These are phyloP conservation scores for Triplophysa yarkandensis DNA, from an alignment of 2,797 vertebrate genomes.

Conservation along the genomic window DNA sequence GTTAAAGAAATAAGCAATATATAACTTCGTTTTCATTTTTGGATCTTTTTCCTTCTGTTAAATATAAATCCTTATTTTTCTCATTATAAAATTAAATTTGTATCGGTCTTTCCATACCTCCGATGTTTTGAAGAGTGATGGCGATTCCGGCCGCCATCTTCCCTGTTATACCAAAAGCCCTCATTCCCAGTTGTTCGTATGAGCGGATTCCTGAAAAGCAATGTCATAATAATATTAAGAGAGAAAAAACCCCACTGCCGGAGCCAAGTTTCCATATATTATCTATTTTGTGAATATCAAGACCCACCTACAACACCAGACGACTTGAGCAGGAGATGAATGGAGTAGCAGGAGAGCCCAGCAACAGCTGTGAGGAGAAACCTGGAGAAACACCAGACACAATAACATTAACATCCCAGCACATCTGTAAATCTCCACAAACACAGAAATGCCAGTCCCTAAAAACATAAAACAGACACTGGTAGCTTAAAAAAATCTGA, in stretches of 20 bases:
- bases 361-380: slow-evolving; percentile 91
- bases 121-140: slow-evolving; percentile 94
- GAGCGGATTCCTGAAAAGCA: slow-evolving; percentile 85
- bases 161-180: slow-evolving; percentile 91
- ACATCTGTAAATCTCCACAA: neutral
- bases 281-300: neutral
- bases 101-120: slow-evolving; percentile 75
- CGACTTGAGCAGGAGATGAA: slow-evolving; percentile 93
- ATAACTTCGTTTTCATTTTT: too few relatives aligned
- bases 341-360: slow-evolving; percentile 90
- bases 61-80: neutral
- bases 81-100: neutral
- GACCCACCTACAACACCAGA: slow-evolving; percentile 92
- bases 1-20: too few relatives aligned
- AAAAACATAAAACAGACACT: neutral
- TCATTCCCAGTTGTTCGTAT: slow-evolving; percentile 90
- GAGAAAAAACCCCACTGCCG: slow-evolving; percentile 9
- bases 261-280: slow-evolving; percentile 21
- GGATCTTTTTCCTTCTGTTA: neutral
- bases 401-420: neutral
- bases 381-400: slow-evolving; percentile 68
- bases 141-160: slow-evolving; percentile 92
- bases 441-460: neutral
- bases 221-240: slow-evolving; percentile 41
- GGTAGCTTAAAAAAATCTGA: too few relatives aligned